phyloP scores from a whole-genome alignment of 1,140 invertebrate genomes.

The Meteorus sp. region DNA sequence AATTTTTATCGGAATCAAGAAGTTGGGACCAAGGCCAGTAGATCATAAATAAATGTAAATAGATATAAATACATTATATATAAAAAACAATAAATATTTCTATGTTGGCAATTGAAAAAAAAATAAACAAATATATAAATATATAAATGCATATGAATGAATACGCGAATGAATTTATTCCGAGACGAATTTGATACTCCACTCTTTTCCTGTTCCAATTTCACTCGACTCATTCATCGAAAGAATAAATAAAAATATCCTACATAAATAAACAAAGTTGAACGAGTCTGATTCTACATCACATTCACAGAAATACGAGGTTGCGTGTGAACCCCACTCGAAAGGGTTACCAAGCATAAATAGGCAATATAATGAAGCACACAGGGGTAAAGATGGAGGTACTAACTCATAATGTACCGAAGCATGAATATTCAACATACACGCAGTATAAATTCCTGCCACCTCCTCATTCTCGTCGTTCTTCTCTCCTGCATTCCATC shows the following conservation, averaged over 20 bases:
- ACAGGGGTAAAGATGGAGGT: slow-evolving; percentile 31
- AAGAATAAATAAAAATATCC: slow-evolving; percentile 13
- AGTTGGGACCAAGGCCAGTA: no score
- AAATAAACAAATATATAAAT: no score
- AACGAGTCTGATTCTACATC: slow-evolving; percentile 13
- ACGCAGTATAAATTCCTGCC: slow-evolving; percentile 33
- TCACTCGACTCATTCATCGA: background rate
- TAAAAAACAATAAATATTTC: slow-evolving; percentile 1
- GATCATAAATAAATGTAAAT: no score
- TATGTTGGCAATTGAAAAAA: no score
- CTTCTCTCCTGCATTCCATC: background rate
- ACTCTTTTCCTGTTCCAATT: slow-evolving; percentile 15
- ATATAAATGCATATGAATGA: background rate
- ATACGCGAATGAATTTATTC: background rate
- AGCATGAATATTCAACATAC: slow-evolving; percentile 39
- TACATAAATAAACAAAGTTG: slow-evolving; percentile 18
- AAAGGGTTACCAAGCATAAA: slow-evolving; percentile 37
- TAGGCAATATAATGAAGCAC: slow-evolving; percentile 33
- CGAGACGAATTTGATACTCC: background rate
- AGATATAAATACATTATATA: background rate
- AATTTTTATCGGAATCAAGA: no score
- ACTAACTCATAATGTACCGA: slow-evolving; percentile 30
- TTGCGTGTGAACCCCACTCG: slow-evolving; percentile 27
- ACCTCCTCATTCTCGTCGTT: slow-evolving; percentile 2
- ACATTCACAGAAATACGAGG: slow-evolving; percentile 28